Evolutionary conservation across 2,113 vertebrate species (phyloP).

Genomic region (Pristiophorus japonicus): DNA sequence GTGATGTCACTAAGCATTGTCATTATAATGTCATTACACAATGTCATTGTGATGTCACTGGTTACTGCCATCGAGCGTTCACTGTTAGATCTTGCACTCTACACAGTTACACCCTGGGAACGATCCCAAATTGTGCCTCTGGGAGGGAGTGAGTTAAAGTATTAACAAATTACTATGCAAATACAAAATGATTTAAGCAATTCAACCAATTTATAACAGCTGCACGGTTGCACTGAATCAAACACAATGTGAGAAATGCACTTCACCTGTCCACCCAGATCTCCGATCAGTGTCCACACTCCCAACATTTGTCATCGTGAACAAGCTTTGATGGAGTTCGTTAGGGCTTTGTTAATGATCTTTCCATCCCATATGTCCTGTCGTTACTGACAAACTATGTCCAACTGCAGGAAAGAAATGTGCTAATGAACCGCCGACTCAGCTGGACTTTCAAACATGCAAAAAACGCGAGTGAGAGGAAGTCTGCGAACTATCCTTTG

Average conservation of each 20-base stretch:
- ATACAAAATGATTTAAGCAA: constrained; percentile 44
- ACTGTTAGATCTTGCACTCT: background rate
- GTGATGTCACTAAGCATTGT: background rate
- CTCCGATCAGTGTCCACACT: constrained; percentile 53
- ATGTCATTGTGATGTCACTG: background rate
- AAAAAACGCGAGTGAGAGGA: background rate
- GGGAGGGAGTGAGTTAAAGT: constrained; percentile 15
- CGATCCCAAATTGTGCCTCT: background rate
- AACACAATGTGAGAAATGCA: constrained; percentile 49
- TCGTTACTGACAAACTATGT: constrained; percentile 55
- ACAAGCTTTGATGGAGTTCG: constrained; percentile 52
- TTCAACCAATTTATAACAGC: constrained; percentile 60
- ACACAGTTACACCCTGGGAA: background rate
- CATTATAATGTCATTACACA: background rate
- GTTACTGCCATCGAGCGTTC: background rate
- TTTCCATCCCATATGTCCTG: constrained; percentile 57
- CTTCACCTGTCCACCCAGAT: constrained; percentile 63
- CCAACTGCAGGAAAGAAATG: constrained; percentile 49
- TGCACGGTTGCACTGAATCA: constrained; percentile 49
- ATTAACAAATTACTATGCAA: constrained; percentile 25
- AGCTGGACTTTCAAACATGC: constrained; percentile 31
- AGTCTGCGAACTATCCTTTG: constrained; percentile 24
- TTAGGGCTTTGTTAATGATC: constrained; percentile 68
- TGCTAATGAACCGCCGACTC: constrained; percentile 31
- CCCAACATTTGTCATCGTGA: constrained; percentile 60